Conservation (phyloP, 2,888 invertebrate genomes). For the Caenorhabditis parvicauda region DNA sequence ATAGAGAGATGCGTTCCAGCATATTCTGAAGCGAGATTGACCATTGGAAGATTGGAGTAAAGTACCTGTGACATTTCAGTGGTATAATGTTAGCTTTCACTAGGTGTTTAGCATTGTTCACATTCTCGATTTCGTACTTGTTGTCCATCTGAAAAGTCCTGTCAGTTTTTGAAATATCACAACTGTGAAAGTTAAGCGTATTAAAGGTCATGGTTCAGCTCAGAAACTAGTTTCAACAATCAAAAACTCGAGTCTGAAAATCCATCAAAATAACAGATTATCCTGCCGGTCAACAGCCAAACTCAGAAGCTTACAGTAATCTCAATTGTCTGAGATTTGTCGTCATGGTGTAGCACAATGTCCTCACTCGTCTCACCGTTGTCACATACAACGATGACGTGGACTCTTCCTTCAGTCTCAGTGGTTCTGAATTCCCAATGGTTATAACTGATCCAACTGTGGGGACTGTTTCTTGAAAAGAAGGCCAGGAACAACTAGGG, state of each 20-base stretch:
- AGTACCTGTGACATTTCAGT: constrained; percentile 50
- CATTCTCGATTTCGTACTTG: constrained; percentile 51
- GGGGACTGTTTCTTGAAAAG: no score
- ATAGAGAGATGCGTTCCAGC: constrained; percentile 41
- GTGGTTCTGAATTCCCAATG: constrained; percentile 3
- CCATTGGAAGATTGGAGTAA: background rate
- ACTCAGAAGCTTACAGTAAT: constrained; percentile 25
- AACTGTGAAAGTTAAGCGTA: background rate
- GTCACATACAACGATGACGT: constrained; percentile 34
- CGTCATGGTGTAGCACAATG: constrained; percentile 25
- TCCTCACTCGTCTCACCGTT: constrained; percentile 33
- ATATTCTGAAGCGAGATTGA: constrained; percentile 38
- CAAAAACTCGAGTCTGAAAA: background rate
- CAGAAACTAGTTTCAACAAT: background rate
- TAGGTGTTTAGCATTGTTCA: constrained; percentile 41
- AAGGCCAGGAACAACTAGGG: no score
- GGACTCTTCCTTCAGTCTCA: constrained; percentile 19
- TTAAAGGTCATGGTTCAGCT: background rate
- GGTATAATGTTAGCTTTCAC: constrained; percentile 56
- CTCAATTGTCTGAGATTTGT: constrained; percentile 41
- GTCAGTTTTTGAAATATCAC: no score
- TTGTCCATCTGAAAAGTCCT: constrained; percentile 55
- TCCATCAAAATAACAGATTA: no score
- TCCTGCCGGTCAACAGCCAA: no score
- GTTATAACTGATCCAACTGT: background rate